These are phyloP conservation scores for Leptopilina boulardi DNA, from an alignment of 1,140 invertebrate genomes.

Conservation along the genomic window DNA sequence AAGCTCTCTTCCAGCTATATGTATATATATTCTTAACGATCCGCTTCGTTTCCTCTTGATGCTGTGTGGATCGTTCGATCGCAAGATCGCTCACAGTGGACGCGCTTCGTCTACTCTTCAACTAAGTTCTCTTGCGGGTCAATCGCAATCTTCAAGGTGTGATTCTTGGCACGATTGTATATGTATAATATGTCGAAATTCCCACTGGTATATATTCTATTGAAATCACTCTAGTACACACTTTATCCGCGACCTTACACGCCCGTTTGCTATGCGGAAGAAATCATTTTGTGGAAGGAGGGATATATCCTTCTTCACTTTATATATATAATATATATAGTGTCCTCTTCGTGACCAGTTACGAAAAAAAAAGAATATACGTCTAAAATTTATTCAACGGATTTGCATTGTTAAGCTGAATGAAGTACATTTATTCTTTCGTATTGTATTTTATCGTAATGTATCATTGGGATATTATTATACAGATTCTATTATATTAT, in stretches of 20 bases:
- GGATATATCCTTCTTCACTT: constrained; percentile 2
- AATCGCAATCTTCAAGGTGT: constrained; percentile 53
- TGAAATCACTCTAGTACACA: constrained; percentile 9
- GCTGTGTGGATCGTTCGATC: constrained; percentile 52
- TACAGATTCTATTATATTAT: constrained; percentile 7
- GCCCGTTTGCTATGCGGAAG: constrained; percentile 27
- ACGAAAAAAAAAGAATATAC: not conserved
- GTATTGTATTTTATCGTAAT: not conserved
- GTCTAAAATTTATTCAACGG: not conserved
- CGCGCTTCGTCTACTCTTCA: constrained; percentile 56
- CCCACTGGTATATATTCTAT: constrained; percentile 27
- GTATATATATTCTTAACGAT: constrained; percentile 57
- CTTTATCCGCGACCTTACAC: constrained; percentile 9
- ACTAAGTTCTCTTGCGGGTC: constrained; percentile 50
- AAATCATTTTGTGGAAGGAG: constrained; percentile 11
- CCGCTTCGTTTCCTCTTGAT: constrained; percentile 62
- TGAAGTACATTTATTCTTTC: constrained; percentile 5
- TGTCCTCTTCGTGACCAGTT: constrained; percentile 24
- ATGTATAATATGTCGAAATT: constrained; percentile 38
- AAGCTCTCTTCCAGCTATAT: constrained; percentile 52
- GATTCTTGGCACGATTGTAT: constrained; percentile 46
- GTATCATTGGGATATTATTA: not conserved
- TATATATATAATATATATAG: not conserved
- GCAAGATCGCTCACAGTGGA: constrained; percentile 50
- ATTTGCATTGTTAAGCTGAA: constrained; percentile 24